These are phyloP conservation scores for Chalcosyrphus nemorum DNA, from an alignment of 2,888 invertebrate genomes.

Conservation along the genomic window DNA sequence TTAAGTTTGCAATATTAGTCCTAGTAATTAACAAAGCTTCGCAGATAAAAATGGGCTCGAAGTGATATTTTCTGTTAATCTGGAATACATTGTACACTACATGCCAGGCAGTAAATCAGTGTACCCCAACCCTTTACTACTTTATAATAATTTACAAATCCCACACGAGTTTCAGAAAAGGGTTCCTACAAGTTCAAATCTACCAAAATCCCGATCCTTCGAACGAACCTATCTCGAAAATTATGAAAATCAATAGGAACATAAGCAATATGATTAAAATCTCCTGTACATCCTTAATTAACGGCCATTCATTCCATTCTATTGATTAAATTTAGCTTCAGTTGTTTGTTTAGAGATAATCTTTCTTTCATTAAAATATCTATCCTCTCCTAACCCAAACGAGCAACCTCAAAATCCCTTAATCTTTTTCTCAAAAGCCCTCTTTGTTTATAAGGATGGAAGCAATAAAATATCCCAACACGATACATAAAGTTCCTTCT, in stretches of 20 bases:
- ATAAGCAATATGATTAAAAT: neutral
- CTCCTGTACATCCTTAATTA: slow-evolving; percentile 11
- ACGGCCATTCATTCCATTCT: slow-evolving; percentile 13
- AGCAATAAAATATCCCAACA: slow-evolving; percentile 19
- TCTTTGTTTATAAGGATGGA: neutral
- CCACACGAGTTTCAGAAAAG: neutral
- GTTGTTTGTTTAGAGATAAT: neutral
- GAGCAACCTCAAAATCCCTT: slow-evolving; percentile 1
- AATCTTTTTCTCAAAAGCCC: neutral
- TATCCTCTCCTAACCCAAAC: neutral
- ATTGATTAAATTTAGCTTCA: neutral
- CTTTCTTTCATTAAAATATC: neutral
- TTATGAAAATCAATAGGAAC: neutral
- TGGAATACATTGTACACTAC: too few species aligned
- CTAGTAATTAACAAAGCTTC: too few species aligned
- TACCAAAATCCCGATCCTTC: neutral
- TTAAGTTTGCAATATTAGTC: too few species aligned
- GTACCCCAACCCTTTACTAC: too few species aligned
- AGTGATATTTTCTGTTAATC: too few species aligned
- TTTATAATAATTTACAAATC: too few species aligned
- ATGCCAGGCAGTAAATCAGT: too few species aligned
- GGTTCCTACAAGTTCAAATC: neutral
- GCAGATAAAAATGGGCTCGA: too few species aligned
- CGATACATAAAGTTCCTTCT: neutral
- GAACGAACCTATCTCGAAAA: neutral